Evolutionary conservation across 1,140 invertebrate species (phyloP).

Genomic region (Palaemon carinicauda): DNA sequence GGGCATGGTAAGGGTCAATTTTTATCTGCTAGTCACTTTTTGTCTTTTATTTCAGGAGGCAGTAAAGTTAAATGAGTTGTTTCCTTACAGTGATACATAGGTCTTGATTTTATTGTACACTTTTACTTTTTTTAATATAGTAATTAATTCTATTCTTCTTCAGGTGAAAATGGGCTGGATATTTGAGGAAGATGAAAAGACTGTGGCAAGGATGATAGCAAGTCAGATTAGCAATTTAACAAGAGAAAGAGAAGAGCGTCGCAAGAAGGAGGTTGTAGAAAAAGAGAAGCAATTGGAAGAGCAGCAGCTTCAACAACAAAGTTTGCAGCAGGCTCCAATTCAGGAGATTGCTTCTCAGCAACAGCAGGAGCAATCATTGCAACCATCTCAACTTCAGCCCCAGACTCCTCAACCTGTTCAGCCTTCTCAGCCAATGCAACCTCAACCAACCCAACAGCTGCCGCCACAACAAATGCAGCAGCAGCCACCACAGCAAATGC

Average conservation of each 20-base stretch:
- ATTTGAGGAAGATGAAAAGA: constrained; percentile 88
- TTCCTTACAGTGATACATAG: constrained; percentile 10
- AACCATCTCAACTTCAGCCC: constrained; percentile 56
- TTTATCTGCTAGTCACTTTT: background rate
- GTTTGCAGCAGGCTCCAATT: constrained; percentile 17
- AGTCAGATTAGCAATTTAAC: constrained; percentile 77
- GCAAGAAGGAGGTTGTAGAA: constrained; percentile 65
- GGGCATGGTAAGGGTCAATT: constrained; percentile 80
- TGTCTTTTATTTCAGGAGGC: background rate
- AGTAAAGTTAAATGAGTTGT: background rate
- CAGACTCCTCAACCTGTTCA: background rate
- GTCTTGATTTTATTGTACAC: background rate
- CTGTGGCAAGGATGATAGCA: constrained; percentile 86
- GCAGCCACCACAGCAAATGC: constrained; percentile 59
- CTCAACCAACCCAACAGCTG: constrained; percentile 55
- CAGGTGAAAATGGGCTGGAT: constrained; percentile 86
- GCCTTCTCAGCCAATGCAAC: constrained; percentile 29
- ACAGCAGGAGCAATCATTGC: constrained; percentile 34
- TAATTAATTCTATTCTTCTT: too few relatives aligned
- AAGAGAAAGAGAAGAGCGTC: constrained; percentile 72
- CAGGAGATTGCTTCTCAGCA: constrained; percentile 23
- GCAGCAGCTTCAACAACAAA: constrained; percentile 55
- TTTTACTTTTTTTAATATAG: constrained; percentile 15
- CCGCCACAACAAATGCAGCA: constrained; percentile 54
- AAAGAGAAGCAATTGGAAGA: constrained; percentile 55